Conservation (phyloP, 1,140 invertebrate species). For the Trigoniulus corallinus region DNA sequence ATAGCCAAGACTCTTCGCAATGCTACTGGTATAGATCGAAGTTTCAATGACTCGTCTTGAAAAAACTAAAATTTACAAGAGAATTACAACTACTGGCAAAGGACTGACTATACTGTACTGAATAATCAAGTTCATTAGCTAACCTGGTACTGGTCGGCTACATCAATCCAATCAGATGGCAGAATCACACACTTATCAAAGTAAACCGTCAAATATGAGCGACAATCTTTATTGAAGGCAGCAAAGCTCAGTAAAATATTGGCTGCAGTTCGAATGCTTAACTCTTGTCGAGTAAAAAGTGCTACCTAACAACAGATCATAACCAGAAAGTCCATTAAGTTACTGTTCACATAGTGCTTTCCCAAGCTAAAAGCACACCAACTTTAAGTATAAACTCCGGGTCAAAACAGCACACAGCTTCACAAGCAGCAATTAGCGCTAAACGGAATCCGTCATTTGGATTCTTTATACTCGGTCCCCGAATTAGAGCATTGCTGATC, state of each 20-base stretch:
- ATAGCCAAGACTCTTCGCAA: slow-evolving; percentile 26
- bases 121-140: background rate
- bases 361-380: no score
- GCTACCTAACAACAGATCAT: slow-evolving; percentile 22
- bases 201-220: slow-evolving; percentile 27
- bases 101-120: background rate
- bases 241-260: slow-evolving; percentile 30
- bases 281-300: slow-evolving; percentile 26
- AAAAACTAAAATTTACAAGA: slow-evolving; percentile 18
- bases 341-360: background rate
- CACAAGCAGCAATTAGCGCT: slow-evolving; percentile 16
- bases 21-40: slow-evolving; percentile 24
- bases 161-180: slow-evolving; percentile 34
- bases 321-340: background rate
- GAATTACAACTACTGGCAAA: slow-evolving; percentile 7
- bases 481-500: slow-evolving; percentile 25
- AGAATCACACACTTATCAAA: slow-evolving; percentile 23
- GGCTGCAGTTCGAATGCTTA: slow-evolving; percentile 31
- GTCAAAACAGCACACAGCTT: slow-evolving; percentile 22
- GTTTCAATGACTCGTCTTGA: slow-evolving; percentile 19
- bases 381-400: slow-evolving; percentile 33
- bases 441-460: slow-evolving; percentile 17
- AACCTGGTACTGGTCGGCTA: slow-evolving; percentile 29
- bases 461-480: slow-evolving; percentile 23
- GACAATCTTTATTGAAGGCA: slow-evolving; percentile 20